Base-by-base conservation (phyloP, 2,113 vertebrate species). In the Mus spicilegus region DNA sequence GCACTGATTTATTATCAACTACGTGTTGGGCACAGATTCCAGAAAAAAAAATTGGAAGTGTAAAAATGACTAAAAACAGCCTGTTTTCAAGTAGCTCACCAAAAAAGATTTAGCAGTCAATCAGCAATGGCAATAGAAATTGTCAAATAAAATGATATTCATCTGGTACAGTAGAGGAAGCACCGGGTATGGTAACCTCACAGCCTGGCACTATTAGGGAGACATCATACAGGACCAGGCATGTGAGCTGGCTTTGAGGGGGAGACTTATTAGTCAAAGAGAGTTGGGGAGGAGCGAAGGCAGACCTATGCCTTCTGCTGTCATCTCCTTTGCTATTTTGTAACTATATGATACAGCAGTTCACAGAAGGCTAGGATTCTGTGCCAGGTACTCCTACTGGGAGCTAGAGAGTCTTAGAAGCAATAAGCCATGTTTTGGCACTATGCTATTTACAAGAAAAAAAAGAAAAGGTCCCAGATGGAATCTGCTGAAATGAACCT, bases 31-130 rank as follows among this genome's bases (percentile, higher is more conserved):
- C 42, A 56, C 61, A 87, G 92, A 95, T 89, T 13, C 73, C 89
- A 78, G 42, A 42, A 69, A 89, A 87, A 67, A 73, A 89, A 78
- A 26, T 11, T 39, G 39, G 76, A 92, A 78, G n/a, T 76, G 26
- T 70, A 90, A 90, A 96, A 91, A 77, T 87, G 72, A 67, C 73
- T 91, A 91, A 93, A 93, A 49, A 39, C 17, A 89, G 58, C 30
- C 73, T 93, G 63, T 87, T 94, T 14, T 92, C 87, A 85, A 89
- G 61, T 46, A 89, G 42, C 56, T 94, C 63, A 61, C 28, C 33
- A 46, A 39, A 70, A 75, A 87, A 42, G n/a, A 89, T 22, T 17
- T 24, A 94, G 39, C 11, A 46, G 49, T 81, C 87, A 17, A 33
- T 94, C 87, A 67, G 26, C 42, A 85, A 3, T 91, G 33, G 54